Conservation (phyloP, 2,797 vertebrate species). For the Anguilla marmorata region DNA sequence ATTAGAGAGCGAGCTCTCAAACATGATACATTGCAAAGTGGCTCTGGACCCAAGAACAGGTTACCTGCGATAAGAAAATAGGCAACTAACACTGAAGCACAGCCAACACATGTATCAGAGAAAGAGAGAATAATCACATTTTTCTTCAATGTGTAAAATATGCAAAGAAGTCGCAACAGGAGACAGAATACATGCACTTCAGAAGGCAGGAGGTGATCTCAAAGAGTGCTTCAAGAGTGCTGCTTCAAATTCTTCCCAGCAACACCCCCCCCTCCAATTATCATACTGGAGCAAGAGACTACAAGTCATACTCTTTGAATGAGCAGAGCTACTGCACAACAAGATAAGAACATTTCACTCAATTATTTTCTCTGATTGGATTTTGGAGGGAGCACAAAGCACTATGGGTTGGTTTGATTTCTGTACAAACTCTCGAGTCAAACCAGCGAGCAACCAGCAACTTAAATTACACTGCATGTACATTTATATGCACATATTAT, state of each 20-base stretch:
- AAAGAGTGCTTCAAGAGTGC: background rate
- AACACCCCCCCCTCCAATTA: background rate
- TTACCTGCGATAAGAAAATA: background rate
- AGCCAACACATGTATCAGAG: background rate
- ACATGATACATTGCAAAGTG: background rate
- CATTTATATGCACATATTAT: background rate
- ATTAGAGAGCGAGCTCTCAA: background rate
- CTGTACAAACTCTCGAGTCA: background rate
- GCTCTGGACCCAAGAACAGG: slow-evolving; percentile 1
- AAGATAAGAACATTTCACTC: slow-evolving; percentile 10
- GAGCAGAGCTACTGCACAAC: slow-evolving; percentile 14
- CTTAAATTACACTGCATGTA: background rate
- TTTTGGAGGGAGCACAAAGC: background rate
- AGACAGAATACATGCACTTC: slow-evolving; percentile 15
- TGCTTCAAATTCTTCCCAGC: background rate
- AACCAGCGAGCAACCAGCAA: background rate
- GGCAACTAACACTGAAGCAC: background rate
- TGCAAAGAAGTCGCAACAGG: slow-evolving; percentile 18
- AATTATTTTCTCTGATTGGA: slow-evolving; percentile 8
- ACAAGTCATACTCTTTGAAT: background rate
- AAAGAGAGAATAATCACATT: slow-evolving; percentile 2
- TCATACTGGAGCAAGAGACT: slow-evolving; percentile 19
- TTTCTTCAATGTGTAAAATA: slow-evolving; percentile 13
- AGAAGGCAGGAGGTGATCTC: slow-evolving; percentile 18
- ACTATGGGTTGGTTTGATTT: background rate